A percentile compares a stretch with the other conserved stretches of the same genome.
These are phyloP conservation scores for Cheilosia impressa DNA, from an alignment of 2,888 invertebrate species.

Conservation along the genomic window DNA sequence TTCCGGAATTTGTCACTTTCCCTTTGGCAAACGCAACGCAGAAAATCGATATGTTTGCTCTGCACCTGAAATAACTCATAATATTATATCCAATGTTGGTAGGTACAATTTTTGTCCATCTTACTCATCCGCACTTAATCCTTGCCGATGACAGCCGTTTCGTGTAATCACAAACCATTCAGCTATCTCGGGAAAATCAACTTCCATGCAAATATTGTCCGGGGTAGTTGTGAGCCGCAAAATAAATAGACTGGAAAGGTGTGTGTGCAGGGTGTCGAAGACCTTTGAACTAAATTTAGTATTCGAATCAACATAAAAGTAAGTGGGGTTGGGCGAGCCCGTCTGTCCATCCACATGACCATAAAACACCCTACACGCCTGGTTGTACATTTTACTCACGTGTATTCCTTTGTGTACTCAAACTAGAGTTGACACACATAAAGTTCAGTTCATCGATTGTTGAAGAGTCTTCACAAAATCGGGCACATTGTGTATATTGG, in stretches of 20 bases:
- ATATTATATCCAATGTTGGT: not conserved
- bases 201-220: slow-evolving; percentile 18
- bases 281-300: slow-evolving; percentile 56
- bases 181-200: slow-evolving; percentile 16
- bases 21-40: not conserved
- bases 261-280: slow-evolving; percentile 34
- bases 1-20: slow-evolving; percentile 34
- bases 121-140: slow-evolving; percentile 4
- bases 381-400: slow-evolving; percentile 11
- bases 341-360: slow-evolving; percentile 14
- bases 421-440: slow-evolving; percentile 37
- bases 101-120: not conserved
- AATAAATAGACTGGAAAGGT: slow-evolving; percentile 33
- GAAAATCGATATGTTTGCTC: slow-evolving; percentile 18
- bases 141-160: slow-evolving; percentile 18
- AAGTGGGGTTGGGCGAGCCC: slow-evolving; percentile 1
- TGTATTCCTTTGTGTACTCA: slow-evolving; percentile 17
- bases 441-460: slow-evolving; percentile 67
- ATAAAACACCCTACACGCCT: not conserved
- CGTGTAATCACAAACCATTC: slow-evolving; percentile 37
- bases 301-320: slow-evolving; percentile 29
- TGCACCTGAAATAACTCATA: slow-evolving; percentile 23
- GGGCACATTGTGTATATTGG: slow-evolving; percentile 8
- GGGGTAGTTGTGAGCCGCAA: slow-evolving; percentile 16
- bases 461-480: slow-evolving; percentile 58